These are phyloP conservation scores for Germaria angustata DNA, from an alignment of 2,888 invertebrate species.

Conservation along the genomic window DNA sequence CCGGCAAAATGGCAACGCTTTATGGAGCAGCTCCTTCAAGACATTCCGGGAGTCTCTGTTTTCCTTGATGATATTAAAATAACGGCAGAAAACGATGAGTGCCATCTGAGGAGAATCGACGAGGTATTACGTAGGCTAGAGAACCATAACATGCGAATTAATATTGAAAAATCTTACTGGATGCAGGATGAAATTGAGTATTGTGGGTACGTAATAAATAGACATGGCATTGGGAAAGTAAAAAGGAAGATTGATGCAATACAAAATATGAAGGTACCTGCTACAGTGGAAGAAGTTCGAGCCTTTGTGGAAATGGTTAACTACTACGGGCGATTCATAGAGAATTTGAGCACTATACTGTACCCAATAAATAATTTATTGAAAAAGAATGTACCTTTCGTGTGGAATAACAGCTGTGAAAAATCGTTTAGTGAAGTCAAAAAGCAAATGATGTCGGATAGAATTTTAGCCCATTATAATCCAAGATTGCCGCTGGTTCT, in stretches of 20 bases:
- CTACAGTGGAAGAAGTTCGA: constrained; percentile 67
- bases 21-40: constrained; percentile 70
- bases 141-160: constrained; percentile 69
- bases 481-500: constrained; percentile 26
- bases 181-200: constrained; percentile 70
- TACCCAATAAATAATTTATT: constrained; percentile 71
- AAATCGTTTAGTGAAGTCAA: constrained; percentile 68
- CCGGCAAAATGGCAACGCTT: constrained; percentile 73
- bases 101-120: constrained; percentile 68
- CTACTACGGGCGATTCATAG: constrained; percentile 73
- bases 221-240: constrained; percentile 71
- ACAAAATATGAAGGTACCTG: constrained; percentile 65
- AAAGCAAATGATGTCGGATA: constrained; percentile 62
- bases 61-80: constrained; percentile 69
- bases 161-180: constrained; percentile 71
- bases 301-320: constrained; percentile 71
- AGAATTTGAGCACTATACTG: constrained; percentile 69
- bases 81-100: constrained; percentile 65
- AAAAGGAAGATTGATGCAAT: constrained; percentile 67
- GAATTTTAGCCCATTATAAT: constrained; percentile 69
- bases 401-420: constrained; percentile 64
- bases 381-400: constrained; percentile 58
- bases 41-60: constrained; percentile 69
- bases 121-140: constrained; percentile 67
- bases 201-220: constrained; percentile 72